Percentiles rank a stretch among this genome's conserved stretches.
phyloP scores from a whole-genome alignment of 2,888 invertebrate genomes.

The Brenthis hecate region DNA sequence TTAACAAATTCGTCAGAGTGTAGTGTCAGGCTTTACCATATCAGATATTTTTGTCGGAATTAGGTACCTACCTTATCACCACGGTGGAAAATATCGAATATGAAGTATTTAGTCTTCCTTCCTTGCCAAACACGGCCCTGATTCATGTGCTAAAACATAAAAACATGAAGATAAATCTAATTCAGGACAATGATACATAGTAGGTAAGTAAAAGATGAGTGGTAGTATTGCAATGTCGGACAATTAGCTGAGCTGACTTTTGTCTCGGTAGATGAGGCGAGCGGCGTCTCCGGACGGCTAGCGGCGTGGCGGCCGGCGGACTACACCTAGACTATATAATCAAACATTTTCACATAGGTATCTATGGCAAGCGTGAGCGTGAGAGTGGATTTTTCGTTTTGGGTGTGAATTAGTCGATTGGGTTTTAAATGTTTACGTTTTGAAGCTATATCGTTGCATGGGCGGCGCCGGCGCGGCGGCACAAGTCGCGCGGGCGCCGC shows the following conservation, averaged over 20 bases:
- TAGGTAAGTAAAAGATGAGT: slow-evolving; percentile 45
- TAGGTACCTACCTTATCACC: not conserved
- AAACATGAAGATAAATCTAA: slow-evolving; percentile 7
- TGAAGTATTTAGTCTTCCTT: not conserved
- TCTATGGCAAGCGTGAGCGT: slow-evolving; percentile 83
- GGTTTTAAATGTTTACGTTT: slow-evolving; percentile 82
- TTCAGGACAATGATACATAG: slow-evolving; percentile 15
- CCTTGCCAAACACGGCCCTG: not conserved
- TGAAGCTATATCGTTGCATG: slow-evolving; percentile 76
- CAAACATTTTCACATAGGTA: slow-evolving; percentile 82
- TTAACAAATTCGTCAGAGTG: slow-evolving; percentile 19
- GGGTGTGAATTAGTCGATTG: slow-evolving; percentile 83
- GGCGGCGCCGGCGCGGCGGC: slow-evolving; percentile 70
- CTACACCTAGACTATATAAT: slow-evolving; percentile 79
- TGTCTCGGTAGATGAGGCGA: slow-evolving; percentile 83
- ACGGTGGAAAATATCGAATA: slow-evolving; percentile 7
- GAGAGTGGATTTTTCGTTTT: slow-evolving; percentile 83
- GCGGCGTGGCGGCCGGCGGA: slow-evolving; percentile 76
- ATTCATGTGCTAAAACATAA: slow-evolving; percentile 2
- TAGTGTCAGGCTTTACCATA: slow-evolving; percentile 8
- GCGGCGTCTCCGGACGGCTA: slow-evolving; percentile 73
- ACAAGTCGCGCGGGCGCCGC: slow-evolving; percentile 69
- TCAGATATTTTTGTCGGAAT: not conserved
- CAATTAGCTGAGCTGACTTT: slow-evolving; percentile 74
- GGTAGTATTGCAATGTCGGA: slow-evolving; percentile 44